Evolutionary conservation across 1,140 invertebrate species (phyloP).

Genomic region (Drosophila pallidifrons): DNA sequence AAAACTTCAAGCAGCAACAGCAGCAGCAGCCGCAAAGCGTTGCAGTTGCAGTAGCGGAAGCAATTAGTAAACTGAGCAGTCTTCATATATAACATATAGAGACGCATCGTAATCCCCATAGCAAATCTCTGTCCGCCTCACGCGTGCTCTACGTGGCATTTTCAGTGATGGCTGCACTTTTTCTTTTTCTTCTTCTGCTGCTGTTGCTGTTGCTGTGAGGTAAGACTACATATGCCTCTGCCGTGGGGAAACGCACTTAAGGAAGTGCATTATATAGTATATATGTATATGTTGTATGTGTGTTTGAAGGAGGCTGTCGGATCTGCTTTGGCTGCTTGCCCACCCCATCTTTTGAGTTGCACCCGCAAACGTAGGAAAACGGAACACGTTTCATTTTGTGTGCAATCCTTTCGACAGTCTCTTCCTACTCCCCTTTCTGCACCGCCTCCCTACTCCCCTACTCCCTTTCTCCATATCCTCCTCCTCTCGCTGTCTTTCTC

Average conservation of each 20-base stretch:
- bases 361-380: background rate
- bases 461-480: background rate
- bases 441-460: slow-evolving; percentile 5
- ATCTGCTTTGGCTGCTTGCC: slow-evolving; percentile 22
- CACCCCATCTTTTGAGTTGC: background rate
- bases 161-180: slow-evolving; percentile 13
- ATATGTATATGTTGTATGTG: background rate
- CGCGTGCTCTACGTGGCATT: slow-evolving; percentile 80
- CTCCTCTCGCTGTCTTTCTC: background rate
- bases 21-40: slow-evolving; percentile 29
- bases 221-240: background rate
- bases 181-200: background rate
- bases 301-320: slow-evolving; percentile 17
- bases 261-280: slow-evolving; percentile 33
- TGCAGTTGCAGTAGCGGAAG: slow-evolving; percentile 67
- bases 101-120: slow-evolving; percentile 53
- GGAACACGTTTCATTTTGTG: slow-evolving; percentile 53
- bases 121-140: slow-evolving; percentile 64
- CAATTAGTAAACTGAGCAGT: slow-evolving; percentile 80
- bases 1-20: slow-evolving; percentile 57
- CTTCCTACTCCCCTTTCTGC: slow-evolving; percentile 21
- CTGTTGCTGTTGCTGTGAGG: background rate
- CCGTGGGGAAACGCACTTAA: slow-evolving; percentile 41
- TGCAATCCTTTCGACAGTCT: slow-evolving; percentile 68
- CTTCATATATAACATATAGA: slow-evolving; percentile 35